Percentiles rank a stretch among this genome's conserved stretches.
Conservation (phyloP, 2,797 vertebrate species). For the Premnoplex brunnescens region DNA sequence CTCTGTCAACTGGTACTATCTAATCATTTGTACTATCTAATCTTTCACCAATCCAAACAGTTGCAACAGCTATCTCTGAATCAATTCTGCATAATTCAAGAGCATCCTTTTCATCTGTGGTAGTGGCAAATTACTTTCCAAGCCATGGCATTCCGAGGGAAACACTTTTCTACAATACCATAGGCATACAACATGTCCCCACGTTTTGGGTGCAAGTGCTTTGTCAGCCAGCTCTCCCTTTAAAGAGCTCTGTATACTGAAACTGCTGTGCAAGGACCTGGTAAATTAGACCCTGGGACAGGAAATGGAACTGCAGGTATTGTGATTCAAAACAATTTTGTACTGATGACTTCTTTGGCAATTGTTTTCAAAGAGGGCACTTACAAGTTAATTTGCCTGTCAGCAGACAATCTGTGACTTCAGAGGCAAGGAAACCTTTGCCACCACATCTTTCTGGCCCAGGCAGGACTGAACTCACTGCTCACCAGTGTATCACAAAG, state of each 20-base stretch:
- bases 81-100: not conserved
- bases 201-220: not conserved
- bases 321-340: rapidly evolving
- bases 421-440: not conserved
- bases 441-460: not conserved
- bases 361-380: rapidly evolving
- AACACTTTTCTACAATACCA: not conserved
- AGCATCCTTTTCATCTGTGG: not conserved
- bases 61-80: not conserved
- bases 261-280: not conserved
- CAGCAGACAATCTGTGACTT: rapidly evolving
- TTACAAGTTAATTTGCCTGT: not conserved
- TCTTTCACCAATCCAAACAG: not conserved
- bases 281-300: not conserved
- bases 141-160: rapidly evolving
- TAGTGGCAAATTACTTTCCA: not conserved
- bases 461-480: not conserved
- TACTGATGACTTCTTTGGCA: not conserved
- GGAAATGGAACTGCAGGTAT: not conserved
- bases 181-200: rapidly evolving
- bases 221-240: not conserved
- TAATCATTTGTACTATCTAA: not conserved
- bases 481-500: not conserved
- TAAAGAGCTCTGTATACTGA: not conserved
- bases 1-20: not conserved